Base-by-base conservation (phyloP, 37 sponge, comb jelly and placozoan species). In the Hormiphora californensis region DNA sequence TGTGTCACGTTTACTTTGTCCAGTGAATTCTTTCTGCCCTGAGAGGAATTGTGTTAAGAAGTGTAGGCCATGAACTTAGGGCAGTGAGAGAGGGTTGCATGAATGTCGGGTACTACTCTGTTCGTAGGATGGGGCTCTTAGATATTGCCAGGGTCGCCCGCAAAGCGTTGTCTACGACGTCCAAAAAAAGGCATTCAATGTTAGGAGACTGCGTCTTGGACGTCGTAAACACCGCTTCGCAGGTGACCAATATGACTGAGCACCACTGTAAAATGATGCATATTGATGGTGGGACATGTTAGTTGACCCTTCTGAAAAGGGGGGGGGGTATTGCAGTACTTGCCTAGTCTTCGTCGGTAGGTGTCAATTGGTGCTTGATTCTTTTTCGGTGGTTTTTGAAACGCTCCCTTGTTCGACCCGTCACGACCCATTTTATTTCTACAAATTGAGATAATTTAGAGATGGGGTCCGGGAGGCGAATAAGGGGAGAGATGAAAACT, bases 1-100 rank as follows among this genome's bases (percentile, higher is more conserved):
- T 5, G 81, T 22, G 38, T 73, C 81, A 4, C 38, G 40, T 17
- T 73, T 73, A 17, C 81, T 73, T 21, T 73, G 35, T 7, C 81
- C 81, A 4, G 81, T 73, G 81, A 73, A 39, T 36, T 73, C 81
- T 30, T 73, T 73, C 25, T 73, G 40, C 40, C 81, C 81, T 73
- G 35, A 67, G 53, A n/a, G n/a, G n/a, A n/a, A n/a, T n/a, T n/a
- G n/a, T n/a, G n/a, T n/a, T n/a, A n/a, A n/a, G n/a, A n/a, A n/a
- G n/a, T n/a, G n/a, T n/a, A n/a, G n/a, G n/a, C n/a, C n/a, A n/a
- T n/a, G n/a, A n/a, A n/a, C n/a, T n/a, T n/a, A n/a, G n/a, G n/a
- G n/a, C n/a, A n/a, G n/a, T n/a, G n/a, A n/a, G n/a, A n/a, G n/a
- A n/a, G n/a, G n/a, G n/a, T n/a, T n/a, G n/a, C n/a, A n/a, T n/a